Percentiles rank a stretch among this genome's conserved stretches.
phyloP scores from a whole-genome alignment of 1,140 invertebrate genomes.

The Zeugodacus cucurbitae region DNA sequence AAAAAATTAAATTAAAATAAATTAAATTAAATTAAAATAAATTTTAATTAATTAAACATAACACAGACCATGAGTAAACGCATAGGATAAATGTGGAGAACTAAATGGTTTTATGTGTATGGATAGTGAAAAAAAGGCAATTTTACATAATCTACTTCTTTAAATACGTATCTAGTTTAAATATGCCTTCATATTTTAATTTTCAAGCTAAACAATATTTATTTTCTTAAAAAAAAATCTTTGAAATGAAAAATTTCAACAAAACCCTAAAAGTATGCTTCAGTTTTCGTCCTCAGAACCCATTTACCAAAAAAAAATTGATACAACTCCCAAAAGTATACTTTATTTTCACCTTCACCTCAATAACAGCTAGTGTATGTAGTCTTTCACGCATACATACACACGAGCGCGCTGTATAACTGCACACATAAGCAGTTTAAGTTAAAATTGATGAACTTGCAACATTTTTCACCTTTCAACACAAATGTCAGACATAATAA shows the following conservation, averaged over 20 bases:
- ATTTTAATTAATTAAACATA: not conserved
- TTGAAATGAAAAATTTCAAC: no score
- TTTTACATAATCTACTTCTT: not conserved
- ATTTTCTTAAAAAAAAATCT: no score
- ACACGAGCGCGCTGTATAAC: not conserved
- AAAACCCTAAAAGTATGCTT: no score
- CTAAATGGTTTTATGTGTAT: conserved; percentile 6
- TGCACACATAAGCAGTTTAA: not conserved
- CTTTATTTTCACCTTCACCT: not conserved
- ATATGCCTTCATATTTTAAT: no score
- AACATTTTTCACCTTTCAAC: conserved; percentile 42
- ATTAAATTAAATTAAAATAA: no score
- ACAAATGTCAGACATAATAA: conserved; percentile 40
- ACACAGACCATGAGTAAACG: not conserved
- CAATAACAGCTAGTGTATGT: not conserved
- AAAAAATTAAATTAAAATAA: no score
- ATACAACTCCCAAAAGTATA: not conserved
- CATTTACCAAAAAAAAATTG: not conserved
- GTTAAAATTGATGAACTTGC: conserved; percentile 43
- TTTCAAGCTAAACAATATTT: no score
- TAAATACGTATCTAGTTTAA: not conserved
- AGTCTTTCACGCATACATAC: not conserved
- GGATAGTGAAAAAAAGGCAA: not conserved
- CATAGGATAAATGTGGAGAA: not conserved
- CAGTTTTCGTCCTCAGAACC: no score